phyloP scores from a whole-genome alignment of 2,888 invertebrate species.

The Meloe dianella region DNA sequence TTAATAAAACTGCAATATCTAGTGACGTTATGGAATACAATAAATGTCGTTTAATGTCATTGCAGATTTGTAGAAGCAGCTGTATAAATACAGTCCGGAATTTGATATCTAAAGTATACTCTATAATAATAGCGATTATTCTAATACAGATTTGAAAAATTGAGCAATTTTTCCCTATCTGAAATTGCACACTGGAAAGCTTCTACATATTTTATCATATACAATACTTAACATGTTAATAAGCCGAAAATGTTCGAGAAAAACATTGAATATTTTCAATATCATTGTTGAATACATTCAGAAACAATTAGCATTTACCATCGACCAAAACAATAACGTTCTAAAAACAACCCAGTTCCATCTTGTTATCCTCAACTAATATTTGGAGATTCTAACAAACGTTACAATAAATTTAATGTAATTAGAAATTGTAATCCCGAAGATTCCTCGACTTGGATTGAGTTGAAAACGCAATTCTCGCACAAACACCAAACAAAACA shows the following conservation, averaged over 20 bases:
- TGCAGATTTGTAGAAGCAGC: neutral
- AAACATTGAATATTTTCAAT: neutral
- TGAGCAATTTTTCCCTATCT: neutral
- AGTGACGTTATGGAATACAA: constrained; percentile 12
- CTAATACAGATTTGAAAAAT: neutral
- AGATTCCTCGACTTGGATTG: neutral
- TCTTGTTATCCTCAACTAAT: neutral
- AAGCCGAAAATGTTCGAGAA: neutral
- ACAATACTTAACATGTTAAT: neutral
- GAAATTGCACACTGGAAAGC: neutral
- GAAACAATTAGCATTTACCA: neutral
- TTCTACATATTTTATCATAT: neutral
- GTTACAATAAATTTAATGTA: neutral
- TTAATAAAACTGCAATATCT: constrained; percentile 12
- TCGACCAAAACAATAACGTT: neutral
- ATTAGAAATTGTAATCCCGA: neutral
- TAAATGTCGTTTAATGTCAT: constrained; percentile 9
- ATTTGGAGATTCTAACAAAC: neutral
- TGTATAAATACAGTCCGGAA: neutral
- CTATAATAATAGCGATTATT: neutral
- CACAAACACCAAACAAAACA: no score
- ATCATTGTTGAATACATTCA: neutral
- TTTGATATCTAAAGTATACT: neutral
- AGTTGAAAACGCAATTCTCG: neutral
- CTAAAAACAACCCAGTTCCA: neutral